These are phyloP conservation scores for Manis crassicaudata DNA, from an alignment of 2,797 vertebrate species.

Conservation along the genomic window DNA sequence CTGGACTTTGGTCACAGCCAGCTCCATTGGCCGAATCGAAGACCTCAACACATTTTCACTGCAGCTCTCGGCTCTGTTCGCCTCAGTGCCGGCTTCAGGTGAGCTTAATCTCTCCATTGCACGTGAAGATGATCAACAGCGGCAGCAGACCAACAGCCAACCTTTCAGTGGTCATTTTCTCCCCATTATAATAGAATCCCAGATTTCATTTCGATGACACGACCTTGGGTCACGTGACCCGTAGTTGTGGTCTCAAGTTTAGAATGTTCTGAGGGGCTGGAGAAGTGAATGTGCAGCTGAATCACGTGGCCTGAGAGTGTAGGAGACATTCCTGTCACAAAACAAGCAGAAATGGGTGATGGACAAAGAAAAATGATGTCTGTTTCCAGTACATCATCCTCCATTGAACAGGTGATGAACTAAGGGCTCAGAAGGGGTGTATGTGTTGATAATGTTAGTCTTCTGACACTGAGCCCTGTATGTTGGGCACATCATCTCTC, in stretches of 20 bases:
- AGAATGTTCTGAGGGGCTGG: not conserved
- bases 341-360: not conserved
- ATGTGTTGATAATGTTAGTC: not conserved
- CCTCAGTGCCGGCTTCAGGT: not conserved
- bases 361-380: not conserved
- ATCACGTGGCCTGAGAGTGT: not conserved
- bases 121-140: not conserved
- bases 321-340: not conserved
- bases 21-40: not conserved
- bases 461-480: not conserved
- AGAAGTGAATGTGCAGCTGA: not conserved
- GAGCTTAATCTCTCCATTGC: not conserved
- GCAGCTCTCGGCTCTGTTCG: not conserved
- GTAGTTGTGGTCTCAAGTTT: not conserved
- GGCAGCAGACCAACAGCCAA: accelerated
- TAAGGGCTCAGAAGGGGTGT: not conserved
- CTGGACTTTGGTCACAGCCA: not conserved
- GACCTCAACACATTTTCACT: accelerated
- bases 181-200: not conserved
- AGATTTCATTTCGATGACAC: not conserved
- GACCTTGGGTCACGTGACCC: not conserved
- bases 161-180: not conserved
- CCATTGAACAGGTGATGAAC: not conserved
- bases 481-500: not conserved
- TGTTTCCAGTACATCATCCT: not conserved